Evolutionary conservation across 1,140 invertebrate genomes (phyloP).

Genomic region (Euglossa dilemma): DNA sequence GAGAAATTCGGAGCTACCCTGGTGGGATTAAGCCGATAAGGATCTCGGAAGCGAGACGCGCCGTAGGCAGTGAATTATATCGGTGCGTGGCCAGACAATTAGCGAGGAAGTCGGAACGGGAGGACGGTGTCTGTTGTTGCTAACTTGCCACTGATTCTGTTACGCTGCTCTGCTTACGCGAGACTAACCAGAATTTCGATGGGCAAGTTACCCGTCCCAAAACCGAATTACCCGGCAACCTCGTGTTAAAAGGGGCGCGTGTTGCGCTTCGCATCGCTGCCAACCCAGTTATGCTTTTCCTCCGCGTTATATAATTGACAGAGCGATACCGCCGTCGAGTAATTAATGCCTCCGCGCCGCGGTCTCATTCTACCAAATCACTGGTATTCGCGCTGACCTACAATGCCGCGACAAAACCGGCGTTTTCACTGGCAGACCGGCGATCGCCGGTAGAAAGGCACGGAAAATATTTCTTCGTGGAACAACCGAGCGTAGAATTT

Average conservation of each 20-base stretch:
- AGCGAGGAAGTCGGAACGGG: slow-evolving; percentile 8
- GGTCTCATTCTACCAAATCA: slow-evolving; percentile 21
- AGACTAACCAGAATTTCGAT: slow-evolving; percentile 39
- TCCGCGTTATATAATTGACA: slow-evolving; percentile 58
- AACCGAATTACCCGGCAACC: slow-evolving; percentile 45
- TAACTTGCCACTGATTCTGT: background rate
- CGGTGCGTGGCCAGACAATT: slow-evolving; percentile 37
- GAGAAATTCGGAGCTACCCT: background rate
- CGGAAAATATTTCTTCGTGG: background rate
- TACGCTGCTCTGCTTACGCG: background rate
- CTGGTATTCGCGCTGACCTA: slow-evolving; percentile 17
- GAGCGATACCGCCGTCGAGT: slow-evolving; percentile 42
- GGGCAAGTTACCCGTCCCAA: slow-evolving; percentile 44
- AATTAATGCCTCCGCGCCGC: slow-evolving; percentile 35
- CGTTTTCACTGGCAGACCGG: background rate
- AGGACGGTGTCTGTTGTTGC: background rate
- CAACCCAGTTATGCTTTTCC: slow-evolving; percentile 43
- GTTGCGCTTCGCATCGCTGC: slow-evolving; percentile 25
- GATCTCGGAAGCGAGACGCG: background rate
- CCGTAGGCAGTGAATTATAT: slow-evolving; percentile 2
- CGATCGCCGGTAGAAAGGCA: background rate
- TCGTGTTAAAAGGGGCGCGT: slow-evolving; percentile 30
- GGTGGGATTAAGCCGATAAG: background rate
- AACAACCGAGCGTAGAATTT: background rate
- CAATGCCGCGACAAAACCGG: slow-evolving; percentile 3